phyloP scores from a whole-genome alignment of 2,797 vertebrate species.

The Adrianichthys oophorus region DNA sequence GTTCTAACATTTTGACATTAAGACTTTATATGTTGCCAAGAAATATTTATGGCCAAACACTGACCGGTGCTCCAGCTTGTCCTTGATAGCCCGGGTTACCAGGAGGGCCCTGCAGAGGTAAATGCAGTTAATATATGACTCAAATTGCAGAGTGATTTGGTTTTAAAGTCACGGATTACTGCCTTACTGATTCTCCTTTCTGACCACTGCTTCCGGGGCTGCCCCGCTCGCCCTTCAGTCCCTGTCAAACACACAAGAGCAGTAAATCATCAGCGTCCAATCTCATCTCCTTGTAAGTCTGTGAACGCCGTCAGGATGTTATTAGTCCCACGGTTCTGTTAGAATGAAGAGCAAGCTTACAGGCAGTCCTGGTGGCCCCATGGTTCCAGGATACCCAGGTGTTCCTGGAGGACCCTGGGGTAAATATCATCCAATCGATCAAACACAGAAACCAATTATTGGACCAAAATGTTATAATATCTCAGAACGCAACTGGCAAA shows the following conservation, averaged over 20 bases:
- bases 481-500: slow-evolving; percentile 22
- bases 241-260: slow-evolving; percentile 73
- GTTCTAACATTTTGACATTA: slow-evolving; percentile 8
- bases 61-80: slow-evolving; percentile 81
- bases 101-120: slow-evolving; percentile 83
- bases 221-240: slow-evolving; percentile 91
- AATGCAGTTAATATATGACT: slow-evolving; percentile 8
- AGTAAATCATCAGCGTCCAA: slow-evolving; percentile 28
- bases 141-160: neutral
- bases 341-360: slow-evolving; percentile 76
- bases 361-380: slow-evolving; percentile 88
- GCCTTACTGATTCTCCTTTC: slow-evolving; percentile 92
- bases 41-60: slow-evolving; percentile 48
- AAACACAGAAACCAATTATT: slow-evolving; percentile 34
- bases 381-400: slow-evolving; percentile 88
- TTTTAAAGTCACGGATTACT: neutral
- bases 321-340: slow-evolving; percentile 21
- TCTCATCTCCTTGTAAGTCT: slow-evolving; percentile 12
- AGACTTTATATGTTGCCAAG: no score
- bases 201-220: slow-evolving; percentile 79
- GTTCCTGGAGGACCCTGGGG: slow-evolving; percentile 88
- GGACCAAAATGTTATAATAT: slow-evolving; percentile 17
- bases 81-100: slow-evolving; percentile 87
- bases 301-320: slow-evolving; percentile 25
- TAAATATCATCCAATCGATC: slow-evolving; percentile 46